Percentiles rank a stretch among this genome's conserved stretches.
phyloP scores from a whole-genome alignment of 2,113 vertebrate genomes.

The Capra hircus region DNA sequence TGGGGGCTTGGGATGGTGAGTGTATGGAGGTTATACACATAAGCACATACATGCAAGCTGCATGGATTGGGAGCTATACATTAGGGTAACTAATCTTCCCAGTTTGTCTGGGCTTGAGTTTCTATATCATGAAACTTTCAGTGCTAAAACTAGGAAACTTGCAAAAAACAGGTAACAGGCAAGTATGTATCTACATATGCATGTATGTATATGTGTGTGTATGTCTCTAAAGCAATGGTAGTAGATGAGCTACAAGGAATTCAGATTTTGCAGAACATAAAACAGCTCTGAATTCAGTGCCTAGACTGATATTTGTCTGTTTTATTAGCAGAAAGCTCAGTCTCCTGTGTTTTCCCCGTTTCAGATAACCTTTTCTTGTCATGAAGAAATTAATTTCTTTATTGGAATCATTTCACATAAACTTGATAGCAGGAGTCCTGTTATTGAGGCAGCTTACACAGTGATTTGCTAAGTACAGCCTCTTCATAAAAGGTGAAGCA shows the following conservation, averaged over 20 bases:
- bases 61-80: constrained; percentile 12
- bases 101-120: neutral
- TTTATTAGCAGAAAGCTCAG: constrained; percentile 82
- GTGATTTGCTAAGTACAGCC: constrained; percentile 84
- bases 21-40: neutral
- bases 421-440: constrained; percentile 81
- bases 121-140: neutral
- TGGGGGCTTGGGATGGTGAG: neutral
- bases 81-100: neutral
- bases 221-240: constrained; percentile 60
- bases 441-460: constrained; percentile 82
- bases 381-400: constrained; percentile 86
- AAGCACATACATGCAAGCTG: constrained; percentile 41
- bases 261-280: constrained; percentile 59
- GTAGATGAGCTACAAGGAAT: constrained; percentile 68
- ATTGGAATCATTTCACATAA: constrained; percentile 83
- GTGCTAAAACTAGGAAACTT: neutral
- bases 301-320: constrained; percentile 76
- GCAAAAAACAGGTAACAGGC: neutral
- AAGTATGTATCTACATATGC: neutral
- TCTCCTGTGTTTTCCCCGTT: constrained; percentile 79
- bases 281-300: constrained; percentile 71
- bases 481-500: constrained; percentile 81
- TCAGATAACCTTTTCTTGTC: constrained; percentile 81
- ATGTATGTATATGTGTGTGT: neutral